Percentiles rank a stretch among this genome's conserved stretches.
Evolutionary conservation across 2,888 invertebrate genomes (phyloP).

Genomic region (Volucella inanis): DNA sequence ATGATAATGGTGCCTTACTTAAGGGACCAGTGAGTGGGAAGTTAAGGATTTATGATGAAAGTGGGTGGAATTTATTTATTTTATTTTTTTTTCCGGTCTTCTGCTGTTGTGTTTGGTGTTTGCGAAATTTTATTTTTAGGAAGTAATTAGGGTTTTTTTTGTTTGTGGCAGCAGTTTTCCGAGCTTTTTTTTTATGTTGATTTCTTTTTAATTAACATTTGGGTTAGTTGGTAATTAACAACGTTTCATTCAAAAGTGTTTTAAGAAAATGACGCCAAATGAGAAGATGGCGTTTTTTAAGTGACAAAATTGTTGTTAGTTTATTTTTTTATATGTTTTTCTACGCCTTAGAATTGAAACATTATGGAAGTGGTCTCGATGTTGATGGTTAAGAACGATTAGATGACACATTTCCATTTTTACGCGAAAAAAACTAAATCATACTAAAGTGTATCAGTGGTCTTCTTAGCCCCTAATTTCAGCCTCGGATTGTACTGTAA

Average conservation of each 20-base stretch:
- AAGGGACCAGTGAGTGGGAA: slow-evolving; percentile 36
- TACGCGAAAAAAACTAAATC: too few species aligned
- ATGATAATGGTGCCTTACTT: slow-evolving; percentile 35
- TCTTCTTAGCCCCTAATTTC: too few species aligned
- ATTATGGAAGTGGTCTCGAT: too few species aligned
- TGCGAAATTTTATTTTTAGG: slow-evolving; percentile 22
- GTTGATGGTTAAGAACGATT: too few species aligned
- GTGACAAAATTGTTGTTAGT: too few species aligned
- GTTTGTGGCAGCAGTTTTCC: slow-evolving; percentile 2
- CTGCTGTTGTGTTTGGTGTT: too few species aligned
- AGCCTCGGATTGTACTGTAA: too few species aligned
- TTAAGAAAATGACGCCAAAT: slow-evolving; percentile 7
- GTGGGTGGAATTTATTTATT: neutral
- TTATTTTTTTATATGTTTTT: too few species aligned
- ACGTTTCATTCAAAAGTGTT: slow-evolving; percentile 25
- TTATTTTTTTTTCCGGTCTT: neutral
- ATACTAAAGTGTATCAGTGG: too few species aligned
- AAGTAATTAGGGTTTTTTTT: slow-evolving; percentile 28
- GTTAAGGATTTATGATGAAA: slow-evolving; percentile 52
- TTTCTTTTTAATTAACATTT: slow-evolving; percentile 62
- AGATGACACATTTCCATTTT: too few species aligned
- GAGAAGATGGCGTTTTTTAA: too few species aligned
- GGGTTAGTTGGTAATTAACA: slow-evolving; percentile 23
- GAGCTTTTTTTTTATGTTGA: slow-evolving; percentile 48
- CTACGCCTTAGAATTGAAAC: too few species aligned